Percentiles rank a stretch among this genome's conserved stretches.
phyloP scores from a whole-genome alignment of 2,113 vertebrate genomes.

The Siniperca knerii region DNA sequence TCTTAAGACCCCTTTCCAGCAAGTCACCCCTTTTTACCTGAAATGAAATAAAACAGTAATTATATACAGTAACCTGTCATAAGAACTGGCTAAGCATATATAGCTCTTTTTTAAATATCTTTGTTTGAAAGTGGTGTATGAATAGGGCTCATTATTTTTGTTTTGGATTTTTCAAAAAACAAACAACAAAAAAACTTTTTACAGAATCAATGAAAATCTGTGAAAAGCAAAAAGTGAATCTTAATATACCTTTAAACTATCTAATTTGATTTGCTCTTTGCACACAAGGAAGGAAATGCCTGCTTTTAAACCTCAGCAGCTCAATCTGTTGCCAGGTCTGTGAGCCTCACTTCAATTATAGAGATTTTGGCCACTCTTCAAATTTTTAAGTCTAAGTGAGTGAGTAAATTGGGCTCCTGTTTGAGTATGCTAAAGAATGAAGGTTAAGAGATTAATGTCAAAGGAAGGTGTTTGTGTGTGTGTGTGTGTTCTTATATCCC shows the following conservation, averaged over 20 bases:
- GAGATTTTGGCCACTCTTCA: slow-evolving; percentile 1
- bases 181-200: background rate
- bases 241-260: background rate
- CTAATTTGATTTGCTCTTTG: background rate
- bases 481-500: no score
- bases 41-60: no score
- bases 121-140: no score
- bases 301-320: background rate
- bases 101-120: no score
- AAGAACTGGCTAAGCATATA: no score
- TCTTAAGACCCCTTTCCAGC: no score
- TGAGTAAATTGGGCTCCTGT: background rate
- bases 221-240: background rate
- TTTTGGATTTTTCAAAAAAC: no score
- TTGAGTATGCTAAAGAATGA: background rate
- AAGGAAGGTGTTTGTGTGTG: background rate
- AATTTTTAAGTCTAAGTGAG: background rate
- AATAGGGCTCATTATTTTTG: no score
- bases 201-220: background rate
- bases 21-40: no score
- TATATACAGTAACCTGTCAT: no score
- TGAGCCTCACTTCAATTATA: slow-evolving; percentile 23
- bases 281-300: background rate
- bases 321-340: slow-evolving; percentile 20
- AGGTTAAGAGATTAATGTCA: background rate